Evolutionary conservation across 2,888 invertebrate genomes (phyloP).

Genomic region (Boloria euphrosyne): DNA sequence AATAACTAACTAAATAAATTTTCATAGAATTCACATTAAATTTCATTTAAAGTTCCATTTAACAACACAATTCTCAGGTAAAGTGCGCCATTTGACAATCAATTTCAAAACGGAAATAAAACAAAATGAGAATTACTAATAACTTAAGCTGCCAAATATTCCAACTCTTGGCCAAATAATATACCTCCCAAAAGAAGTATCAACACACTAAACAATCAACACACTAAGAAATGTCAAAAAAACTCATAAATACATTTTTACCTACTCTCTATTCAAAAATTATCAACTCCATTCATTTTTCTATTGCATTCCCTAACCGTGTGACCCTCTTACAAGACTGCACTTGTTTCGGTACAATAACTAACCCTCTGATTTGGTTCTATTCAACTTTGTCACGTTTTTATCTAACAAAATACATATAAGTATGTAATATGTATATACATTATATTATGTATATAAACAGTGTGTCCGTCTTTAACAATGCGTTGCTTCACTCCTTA

Average conservation of each 20-base stretch:
- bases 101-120: too few species aligned
- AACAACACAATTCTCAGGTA: too few species aligned
- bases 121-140: too few species aligned
- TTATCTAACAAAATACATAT: slow-evolving; percentile 15
- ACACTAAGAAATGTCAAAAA: background rate
- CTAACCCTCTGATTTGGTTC: slow-evolving; percentile 50
- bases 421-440: too few species aligned
- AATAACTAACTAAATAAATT: background rate
- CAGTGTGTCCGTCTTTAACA: slow-evolving; percentile 14
- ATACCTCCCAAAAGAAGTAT: too few species aligned
- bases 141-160: too few species aligned
- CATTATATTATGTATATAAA: slow-evolving; percentile 9
- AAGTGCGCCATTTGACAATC: too few species aligned
- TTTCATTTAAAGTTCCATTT: too few species aligned
- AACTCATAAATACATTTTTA: background rate
- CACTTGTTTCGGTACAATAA: slow-evolving; percentile 57
- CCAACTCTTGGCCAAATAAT: too few species aligned
- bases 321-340: slow-evolving; percentile 53
- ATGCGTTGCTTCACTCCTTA: slow-evolving; percentile 8
- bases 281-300: slow-evolving; percentile 44
- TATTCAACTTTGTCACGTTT: slow-evolving; percentile 51
- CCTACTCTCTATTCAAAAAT: background rate
- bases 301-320: slow-evolving; percentile 43
- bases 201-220: background rate
- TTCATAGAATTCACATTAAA: too few species aligned